Percentiles rank a stretch among this genome's conserved stretches.
Evolutionary conservation across 2,888 invertebrate species (phyloP).

Genomic region (Netelia melanura): DNA sequence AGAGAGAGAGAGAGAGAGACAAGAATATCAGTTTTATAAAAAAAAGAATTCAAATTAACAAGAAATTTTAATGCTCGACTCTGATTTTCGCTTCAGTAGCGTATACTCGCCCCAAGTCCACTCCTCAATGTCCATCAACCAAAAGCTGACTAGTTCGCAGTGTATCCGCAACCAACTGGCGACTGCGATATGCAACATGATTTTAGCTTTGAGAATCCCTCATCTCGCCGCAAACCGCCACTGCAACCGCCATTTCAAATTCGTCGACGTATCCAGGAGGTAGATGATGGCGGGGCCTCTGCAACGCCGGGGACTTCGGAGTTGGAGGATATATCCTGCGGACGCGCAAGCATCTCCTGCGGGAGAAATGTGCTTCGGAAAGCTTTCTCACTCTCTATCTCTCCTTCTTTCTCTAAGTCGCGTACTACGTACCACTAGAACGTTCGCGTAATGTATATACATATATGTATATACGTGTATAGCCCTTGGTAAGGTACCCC

Average conservation of each 20-base stretch:
- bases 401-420: slow-evolving; percentile 59
- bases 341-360: slow-evolving; percentile 63
- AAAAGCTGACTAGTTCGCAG: neutral
- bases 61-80: neutral
- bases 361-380: slow-evolving; percentile 56
- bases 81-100: neutral
- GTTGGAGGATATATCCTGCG: slow-evolving; percentile 61
- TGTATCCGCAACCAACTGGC: slow-evolving; percentile 1
- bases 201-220: slow-evolving; percentile 39
- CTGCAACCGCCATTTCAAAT: slow-evolving; percentile 59
- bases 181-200: slow-evolving; percentile 16
- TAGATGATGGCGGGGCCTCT: slow-evolving; percentile 54
- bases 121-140: neutral
- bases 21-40: too few species aligned
- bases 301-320: slow-evolving; percentile 31
- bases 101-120: neutral
- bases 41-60: too few species aligned
- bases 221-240: slow-evolving; percentile 34
- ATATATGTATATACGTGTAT: slow-evolving; percentile 71
- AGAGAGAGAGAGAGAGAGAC: too few species aligned
- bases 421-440: slow-evolving; percentile 58
- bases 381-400: slow-evolving; percentile 65
- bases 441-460: slow-evolving; percentile 60
- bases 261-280: slow-evolving; percentile 63
- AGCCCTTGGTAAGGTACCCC: slow-evolving; percentile 83